phyloP scores from a whole-genome alignment of 2,113 vertebrate genomes.

The Prinia subflava region DNA sequence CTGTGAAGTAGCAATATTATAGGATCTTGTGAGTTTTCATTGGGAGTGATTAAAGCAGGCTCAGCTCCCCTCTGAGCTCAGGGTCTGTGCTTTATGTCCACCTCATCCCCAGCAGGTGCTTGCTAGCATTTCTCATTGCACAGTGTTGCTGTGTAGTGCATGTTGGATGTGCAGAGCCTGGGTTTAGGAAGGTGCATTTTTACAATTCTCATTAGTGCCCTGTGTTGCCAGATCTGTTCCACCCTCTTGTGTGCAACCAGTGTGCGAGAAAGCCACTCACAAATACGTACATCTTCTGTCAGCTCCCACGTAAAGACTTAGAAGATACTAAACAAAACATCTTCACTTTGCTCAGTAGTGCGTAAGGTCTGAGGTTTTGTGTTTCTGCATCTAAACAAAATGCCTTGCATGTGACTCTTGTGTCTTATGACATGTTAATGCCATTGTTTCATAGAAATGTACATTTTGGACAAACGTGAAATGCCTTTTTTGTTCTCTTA shows the following conservation, averaged over 20 bases:
- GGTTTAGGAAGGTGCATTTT: background rate
- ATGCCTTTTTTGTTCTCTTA: background rate
- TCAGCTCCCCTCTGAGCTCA: background rate
- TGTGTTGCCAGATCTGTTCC: background rate
- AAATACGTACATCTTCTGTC: background rate
- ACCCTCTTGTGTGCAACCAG: background rate
- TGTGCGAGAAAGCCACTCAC: background rate
- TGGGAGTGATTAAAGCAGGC: background rate
- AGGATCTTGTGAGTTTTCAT: background rate
- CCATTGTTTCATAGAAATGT: background rate
- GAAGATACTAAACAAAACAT: fast-evolving
- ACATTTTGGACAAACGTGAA: background rate
- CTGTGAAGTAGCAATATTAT: background rate
- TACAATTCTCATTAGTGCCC: background rate
- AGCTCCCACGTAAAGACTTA: background rate
- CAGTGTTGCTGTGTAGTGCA: fast-evolving
- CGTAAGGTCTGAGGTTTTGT: fast-evolving
- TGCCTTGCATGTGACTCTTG: fast-evolving
- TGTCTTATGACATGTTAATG: background rate
- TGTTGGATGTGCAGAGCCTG: background rate
- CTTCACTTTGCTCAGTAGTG: fast-evolving
- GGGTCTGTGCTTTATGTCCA: background rate
- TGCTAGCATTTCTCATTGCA: background rate
- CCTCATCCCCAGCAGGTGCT: background rate
- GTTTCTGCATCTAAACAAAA: background rate